A percentile compares a stretch with the other conserved stretches of the same genome.
These are phyloP conservation scores for Ceratina calcarata DNA, from an alignment of 1,140 invertebrate species.

Conservation along the genomic window DNA sequence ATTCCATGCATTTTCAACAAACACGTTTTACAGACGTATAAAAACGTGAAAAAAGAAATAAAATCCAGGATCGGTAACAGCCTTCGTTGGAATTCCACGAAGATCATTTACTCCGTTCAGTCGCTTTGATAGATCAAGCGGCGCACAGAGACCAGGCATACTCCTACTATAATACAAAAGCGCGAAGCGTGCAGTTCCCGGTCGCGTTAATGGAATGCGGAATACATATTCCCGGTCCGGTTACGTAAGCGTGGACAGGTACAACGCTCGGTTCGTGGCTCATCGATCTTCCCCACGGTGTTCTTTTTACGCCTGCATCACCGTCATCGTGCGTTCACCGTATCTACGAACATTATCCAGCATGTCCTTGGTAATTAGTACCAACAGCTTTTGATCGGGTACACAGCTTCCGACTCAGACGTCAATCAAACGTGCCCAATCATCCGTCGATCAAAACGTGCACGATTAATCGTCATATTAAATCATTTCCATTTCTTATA, in stretches of 20 bases:
- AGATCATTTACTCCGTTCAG: conserved; percentile 25
- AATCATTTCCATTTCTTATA: no score
- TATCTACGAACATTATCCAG: neutral
- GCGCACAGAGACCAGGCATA: no score
- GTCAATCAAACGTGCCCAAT: neutral
- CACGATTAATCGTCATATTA: no score
- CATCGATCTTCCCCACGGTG: conserved; percentile 23
- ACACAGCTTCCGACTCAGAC: neutral
- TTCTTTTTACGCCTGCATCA: conserved; percentile 21
- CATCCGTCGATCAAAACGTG: neutral
- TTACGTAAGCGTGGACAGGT: conserved; percentile 40
- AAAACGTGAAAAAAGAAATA: no score
- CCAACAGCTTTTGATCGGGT: neutral
- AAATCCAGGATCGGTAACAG: neutral
- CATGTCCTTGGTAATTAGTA: neutral
- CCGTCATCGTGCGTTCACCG: neutral
- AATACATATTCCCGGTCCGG: conserved; percentile 47
- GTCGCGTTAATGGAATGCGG: conserved; percentile 52
- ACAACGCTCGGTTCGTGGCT: neutral
- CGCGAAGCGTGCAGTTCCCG: conserved; percentile 11
- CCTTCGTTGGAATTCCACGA: neutral
- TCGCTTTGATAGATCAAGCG: neutral
- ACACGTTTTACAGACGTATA: no score
- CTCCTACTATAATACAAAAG: conserved; percentile 3
- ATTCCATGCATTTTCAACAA: no score